phyloP scores from a whole-genome alignment of 2,888 invertebrate genomes.

The Thereva unica region DNA sequence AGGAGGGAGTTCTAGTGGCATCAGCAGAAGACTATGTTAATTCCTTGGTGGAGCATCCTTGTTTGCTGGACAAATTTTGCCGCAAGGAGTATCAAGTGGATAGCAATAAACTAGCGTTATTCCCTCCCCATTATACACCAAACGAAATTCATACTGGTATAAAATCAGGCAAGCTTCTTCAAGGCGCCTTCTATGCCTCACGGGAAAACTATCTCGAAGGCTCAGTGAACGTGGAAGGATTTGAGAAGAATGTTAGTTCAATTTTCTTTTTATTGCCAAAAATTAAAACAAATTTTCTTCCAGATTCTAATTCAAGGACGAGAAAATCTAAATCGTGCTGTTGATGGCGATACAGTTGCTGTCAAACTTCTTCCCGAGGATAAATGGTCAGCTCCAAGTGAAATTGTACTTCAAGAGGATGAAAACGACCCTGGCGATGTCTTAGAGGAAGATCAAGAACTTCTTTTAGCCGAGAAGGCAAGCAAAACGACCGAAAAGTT shows the following conservation, averaged over 20 bases:
- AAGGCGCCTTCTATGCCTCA: conserved; percentile 84
- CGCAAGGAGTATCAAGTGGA: conserved; percentile 68
- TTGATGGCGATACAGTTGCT: conserved; percentile 93
- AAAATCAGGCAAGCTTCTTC: conserved; percentile 72
- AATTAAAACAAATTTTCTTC: conserved; percentile 42
- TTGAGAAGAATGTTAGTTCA: conserved; percentile 75
- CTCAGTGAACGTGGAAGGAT: conserved; percentile 76
- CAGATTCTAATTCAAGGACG: conserved; percentile 85
- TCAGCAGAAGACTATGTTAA: conserved; percentile 73
- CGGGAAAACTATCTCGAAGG: conserved; percentile 95
- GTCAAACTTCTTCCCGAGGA: conserved; percentile 84
- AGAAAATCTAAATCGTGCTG: conserved; percentile 85
- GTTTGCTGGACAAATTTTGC: conserved; percentile 81
- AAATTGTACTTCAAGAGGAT: conserved; percentile 78
- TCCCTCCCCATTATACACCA: conserved; percentile 82
- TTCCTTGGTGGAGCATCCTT: conserved; percentile 68
- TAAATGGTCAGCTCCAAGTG: conserved; percentile 91
- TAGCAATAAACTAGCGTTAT: conserved; percentile 68
- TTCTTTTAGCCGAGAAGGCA: conserved; percentile 54
- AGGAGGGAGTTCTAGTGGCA: conserved; percentile 71
- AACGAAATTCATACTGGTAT: conserved; percentile 79
- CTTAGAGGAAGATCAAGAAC: conserved; percentile 66
- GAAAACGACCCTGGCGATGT: conserved; percentile 70
- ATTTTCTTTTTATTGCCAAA: conserved; percentile 38
- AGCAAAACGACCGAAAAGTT: conserved; percentile 54